Conservation (phyloP, 2,888 invertebrate genomes). For the Diarsia dahlii region DNA sequence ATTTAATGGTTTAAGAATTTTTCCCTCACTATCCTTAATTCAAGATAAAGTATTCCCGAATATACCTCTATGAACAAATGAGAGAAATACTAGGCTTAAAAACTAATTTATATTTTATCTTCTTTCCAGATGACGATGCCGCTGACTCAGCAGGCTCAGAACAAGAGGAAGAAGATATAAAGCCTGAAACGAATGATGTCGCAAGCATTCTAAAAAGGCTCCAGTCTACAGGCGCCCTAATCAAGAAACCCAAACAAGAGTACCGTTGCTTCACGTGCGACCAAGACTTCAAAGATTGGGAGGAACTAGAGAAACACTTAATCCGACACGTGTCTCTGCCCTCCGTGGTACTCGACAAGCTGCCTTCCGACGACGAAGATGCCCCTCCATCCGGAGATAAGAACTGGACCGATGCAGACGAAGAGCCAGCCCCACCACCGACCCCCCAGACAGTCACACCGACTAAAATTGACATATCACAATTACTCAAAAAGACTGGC, state of each 20-base stretch:
- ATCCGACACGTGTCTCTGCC: conserved; percentile 91
- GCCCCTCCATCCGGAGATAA: conserved; percentile 83
- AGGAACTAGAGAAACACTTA: conserved; percentile 88
- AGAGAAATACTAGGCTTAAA: background rate
- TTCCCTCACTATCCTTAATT: background rate
- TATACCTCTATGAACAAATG: background rate
- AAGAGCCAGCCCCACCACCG: conserved; percentile 74
- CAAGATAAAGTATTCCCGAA: background rate
- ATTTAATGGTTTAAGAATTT: background rate
- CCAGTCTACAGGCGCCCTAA: conserved; percentile 73
- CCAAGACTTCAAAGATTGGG: conserved; percentile 85
- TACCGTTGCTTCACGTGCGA: conserved; percentile 89
- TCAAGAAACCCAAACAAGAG: conserved; percentile 83
- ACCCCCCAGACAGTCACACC: conserved; percentile 72
- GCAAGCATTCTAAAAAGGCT: conserved; percentile 81
- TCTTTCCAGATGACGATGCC: conserved; percentile 75
- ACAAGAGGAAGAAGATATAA: conserved; percentile 68
- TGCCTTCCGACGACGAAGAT: conserved; percentile 90
- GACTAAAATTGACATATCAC: conserved; percentile 86
- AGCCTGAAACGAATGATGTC: conserved; percentile 75
- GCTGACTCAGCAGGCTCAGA: conserved; percentile 72
- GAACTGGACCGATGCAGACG: conserved; percentile 88
- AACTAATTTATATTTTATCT: conserved; percentile 15
- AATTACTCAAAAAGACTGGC: conserved; percentile 83
- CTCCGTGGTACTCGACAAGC: conserved; percentile 85